Conservation (phyloP, 2,113 vertebrate species). For the Pampusana beccarii region DNA sequence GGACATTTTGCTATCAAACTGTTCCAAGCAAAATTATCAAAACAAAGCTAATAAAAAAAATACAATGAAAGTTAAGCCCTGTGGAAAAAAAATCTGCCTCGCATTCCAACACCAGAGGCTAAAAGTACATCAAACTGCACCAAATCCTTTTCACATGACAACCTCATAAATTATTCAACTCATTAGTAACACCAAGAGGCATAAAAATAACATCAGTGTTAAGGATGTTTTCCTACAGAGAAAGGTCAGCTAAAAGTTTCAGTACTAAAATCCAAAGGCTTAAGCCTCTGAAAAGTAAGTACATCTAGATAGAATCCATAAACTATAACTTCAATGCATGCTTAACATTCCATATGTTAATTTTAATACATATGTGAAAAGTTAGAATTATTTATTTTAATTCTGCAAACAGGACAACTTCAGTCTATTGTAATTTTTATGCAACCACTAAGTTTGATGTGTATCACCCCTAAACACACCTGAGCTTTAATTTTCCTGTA, state of each 20-base stretch:
- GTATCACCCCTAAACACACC: background rate
- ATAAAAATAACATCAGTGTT: conserved; percentile 78
- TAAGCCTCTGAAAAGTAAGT: conserved; percentile 64
- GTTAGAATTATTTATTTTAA: background rate
- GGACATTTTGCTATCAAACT: conserved; percentile 47
- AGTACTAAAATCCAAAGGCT: conserved; percentile 58
- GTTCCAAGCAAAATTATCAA: conserved; percentile 52
- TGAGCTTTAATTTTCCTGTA: background rate
- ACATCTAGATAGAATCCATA: conserved; percentile 22
- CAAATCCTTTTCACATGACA: conserved; percentile 88
- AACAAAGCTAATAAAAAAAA: conserved; percentile 49
- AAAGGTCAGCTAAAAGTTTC: conserved; percentile 77
- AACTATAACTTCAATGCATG: background rate
- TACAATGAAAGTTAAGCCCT: conserved; percentile 63
- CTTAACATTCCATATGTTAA: conserved; percentile 3
- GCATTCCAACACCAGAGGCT: conserved; percentile 78
- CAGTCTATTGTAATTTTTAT: background rate
- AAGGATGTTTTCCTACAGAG: conserved; percentile 80
- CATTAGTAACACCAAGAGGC: conserved; percentile 85
- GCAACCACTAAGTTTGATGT: background rate
- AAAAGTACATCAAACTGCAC: conserved; percentile 82
- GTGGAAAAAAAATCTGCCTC: conserved; percentile 66
- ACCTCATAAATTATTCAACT: conserved; percentile 92
- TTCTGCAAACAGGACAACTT: background rate
- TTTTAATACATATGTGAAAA: background rate